Base-by-base conservation (phyloP, 1,140 invertebrate genomes). In the Aradophagus sp. region DNA sequence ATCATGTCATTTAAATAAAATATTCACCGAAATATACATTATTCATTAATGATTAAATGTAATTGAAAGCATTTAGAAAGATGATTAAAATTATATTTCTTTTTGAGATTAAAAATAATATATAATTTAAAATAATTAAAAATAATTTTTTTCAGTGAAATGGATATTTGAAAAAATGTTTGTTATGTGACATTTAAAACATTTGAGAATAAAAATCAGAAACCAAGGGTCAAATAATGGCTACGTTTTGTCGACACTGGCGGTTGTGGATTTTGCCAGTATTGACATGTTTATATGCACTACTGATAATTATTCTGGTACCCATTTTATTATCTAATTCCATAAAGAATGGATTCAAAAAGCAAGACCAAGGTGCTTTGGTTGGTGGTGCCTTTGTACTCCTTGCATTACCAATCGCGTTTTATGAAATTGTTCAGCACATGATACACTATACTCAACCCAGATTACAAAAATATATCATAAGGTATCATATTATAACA, bases 341-440 rank as follows among this genome's bases (percentile, higher is more conserved):
- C 0, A 85, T 91, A n/a, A 86, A 88, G 72, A 87, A 92, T 89
- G 91, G 90, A 10, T 91, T 93, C 53, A 88, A 89, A 38, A 90
- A 91, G 61, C 87, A 89, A 17, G 92, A 93, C 76, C 91, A 94
- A 84, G 92, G 92, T 31, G 90, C 92, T 55, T 86, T 97, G 34
- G 91, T 97, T 67, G 96, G 93, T 1, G 96, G 96, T 5, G 88
- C 95, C 10, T 98, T 98, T 87, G 95, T 96, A 11, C 88, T 97
- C 48, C 85, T 97, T 44, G 93, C 96, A 1, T 86, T 98, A 14
- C 96, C 96, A 2, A 93, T 99, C 29, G 95, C 95, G 26, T 89
- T 98, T 74, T 97, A 95, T 91, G 94, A 97, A 84, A 97, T 99
- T 71, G 91, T 93, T 19, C 94, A 96, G 83, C 97, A 98, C 87